Conservation (phyloP, 2,113 vertebrate genomes). For the Psittacula cyanocephala region DNA sequence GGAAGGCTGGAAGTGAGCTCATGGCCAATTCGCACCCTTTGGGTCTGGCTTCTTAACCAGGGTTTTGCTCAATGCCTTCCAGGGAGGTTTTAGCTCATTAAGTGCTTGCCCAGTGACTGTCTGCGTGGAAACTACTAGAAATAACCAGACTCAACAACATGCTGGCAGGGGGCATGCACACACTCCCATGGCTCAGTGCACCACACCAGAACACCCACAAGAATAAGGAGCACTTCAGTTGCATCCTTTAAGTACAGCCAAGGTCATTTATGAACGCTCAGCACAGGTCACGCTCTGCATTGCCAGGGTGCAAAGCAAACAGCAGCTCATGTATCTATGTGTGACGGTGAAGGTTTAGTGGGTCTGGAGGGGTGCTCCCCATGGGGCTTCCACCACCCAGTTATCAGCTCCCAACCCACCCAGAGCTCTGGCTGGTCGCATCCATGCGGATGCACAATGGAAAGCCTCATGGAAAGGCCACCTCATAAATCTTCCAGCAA, state of each 20-base stretch:
- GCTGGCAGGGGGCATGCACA: constrained; percentile 16
- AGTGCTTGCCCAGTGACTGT: not conserved
- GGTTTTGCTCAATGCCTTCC: not conserved
- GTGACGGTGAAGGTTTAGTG: not conserved
- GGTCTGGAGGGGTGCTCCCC: not conserved
- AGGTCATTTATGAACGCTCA: accelerated
- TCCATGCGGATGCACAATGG: not conserved
- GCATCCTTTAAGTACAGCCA: not conserved
- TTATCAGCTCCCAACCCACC: not conserved
- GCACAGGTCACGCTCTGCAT: accelerated
- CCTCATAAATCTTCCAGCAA: not conserved
- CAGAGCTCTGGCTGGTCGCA: not conserved
- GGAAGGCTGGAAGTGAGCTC: not conserved
- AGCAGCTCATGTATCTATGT: not conserved
- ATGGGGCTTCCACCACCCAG: not conserved
- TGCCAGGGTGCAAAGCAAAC: not conserved
- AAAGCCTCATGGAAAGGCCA: not conserved
- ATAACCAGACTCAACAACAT: not conserved
- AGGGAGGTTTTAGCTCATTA: not conserved
- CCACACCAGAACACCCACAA: not conserved
- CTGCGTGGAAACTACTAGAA: not conserved
- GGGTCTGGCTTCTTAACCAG: not conserved
- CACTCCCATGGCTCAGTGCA: not conserved
- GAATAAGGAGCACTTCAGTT: not conserved
- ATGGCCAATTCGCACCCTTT: not conserved